These are phyloP conservation scores for Sardinella longiceps DNA, from an alignment of 2,797 vertebrate species.

Conservation along the genomic window DNA sequence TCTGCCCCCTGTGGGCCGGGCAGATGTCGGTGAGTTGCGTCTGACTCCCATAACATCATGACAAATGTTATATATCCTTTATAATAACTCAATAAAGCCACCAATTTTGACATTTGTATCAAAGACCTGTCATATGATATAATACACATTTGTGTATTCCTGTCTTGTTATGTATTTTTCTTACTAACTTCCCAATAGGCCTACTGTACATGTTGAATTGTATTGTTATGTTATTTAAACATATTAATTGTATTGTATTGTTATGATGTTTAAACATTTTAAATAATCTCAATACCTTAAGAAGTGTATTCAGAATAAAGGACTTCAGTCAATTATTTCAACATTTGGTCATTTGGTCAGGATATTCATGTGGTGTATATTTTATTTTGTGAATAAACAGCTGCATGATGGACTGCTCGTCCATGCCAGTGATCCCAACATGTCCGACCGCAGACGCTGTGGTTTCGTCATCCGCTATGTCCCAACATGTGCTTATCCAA, in stretches of 20 bases:
- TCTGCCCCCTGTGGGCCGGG: conserved; percentile 76
- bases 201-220: not conserved
- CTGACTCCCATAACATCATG: not conserved
- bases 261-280: not conserved
- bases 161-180: too few species aligned
- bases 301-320: too few species aligned
- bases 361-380: not conserved
- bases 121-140: not conserved
- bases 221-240: too few species aligned
- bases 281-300: not conserved
- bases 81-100: not conserved
- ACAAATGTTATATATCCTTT: too few species aligned
- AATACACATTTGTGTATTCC: not conserved
- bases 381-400: conserved; percentile 50
- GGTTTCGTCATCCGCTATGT: conserved; percentile 81
- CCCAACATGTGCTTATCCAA: conserved; percentile 73
- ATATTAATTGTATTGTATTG: too few species aligned
- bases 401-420: conserved; percentile 80
- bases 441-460: conserved; percentile 75
- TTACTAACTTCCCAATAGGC: not conserved
- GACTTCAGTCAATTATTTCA: not conserved
- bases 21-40: conserved; percentile 81
- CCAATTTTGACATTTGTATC: not conserved
- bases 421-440: conserved; percentile 79
- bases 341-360: not conserved